Evolutionary conservation across 2,113 vertebrate species (phyloP).

Genomic region (Plecturocebus donacophilus): DNA sequence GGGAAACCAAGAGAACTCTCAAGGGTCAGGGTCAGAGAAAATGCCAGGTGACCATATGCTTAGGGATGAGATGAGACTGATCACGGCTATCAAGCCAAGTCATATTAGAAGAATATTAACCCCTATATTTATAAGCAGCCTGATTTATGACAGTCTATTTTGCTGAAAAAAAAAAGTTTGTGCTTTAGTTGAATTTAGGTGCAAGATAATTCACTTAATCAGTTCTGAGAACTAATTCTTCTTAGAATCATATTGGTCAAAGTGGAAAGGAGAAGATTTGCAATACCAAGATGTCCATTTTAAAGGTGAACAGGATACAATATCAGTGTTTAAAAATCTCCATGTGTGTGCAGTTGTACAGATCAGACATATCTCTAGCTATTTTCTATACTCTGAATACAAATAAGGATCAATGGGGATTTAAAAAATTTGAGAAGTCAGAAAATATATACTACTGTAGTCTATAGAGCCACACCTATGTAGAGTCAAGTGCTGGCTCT

Average conservation of each 20-base stretch:
- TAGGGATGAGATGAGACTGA: not conserved
- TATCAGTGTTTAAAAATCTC: not conserved
- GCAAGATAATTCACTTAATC: not conserved
- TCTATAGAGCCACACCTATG: not conserved
- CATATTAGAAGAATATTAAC: not conserved
- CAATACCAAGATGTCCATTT: not conserved
- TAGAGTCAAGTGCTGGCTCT: not conserved
- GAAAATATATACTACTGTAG: not conserved
- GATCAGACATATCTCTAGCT: not conserved
- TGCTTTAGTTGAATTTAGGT: not conserved
- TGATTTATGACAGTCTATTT: not conserved
- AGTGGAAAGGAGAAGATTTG: slow-evolving; percentile 19
- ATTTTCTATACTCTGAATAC: not conserved
- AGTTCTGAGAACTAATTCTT: not conserved
- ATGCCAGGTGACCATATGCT: not conserved
- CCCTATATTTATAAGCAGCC: not conserved
- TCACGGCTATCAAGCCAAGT: not conserved
- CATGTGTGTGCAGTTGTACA: not conserved
- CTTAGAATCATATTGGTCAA: slow-evolving; percentile 8
- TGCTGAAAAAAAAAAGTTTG: not conserved
- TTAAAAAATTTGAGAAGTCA: not conserved
- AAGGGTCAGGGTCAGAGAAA: not conserved
- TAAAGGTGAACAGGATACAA: not conserved
- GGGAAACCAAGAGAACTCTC: not conserved
- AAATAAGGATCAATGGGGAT: not conserved